Evolutionary conservation across 2,113 vertebrate species (phyloP).

Genomic region (Anoplopoma fimbria): DNA sequence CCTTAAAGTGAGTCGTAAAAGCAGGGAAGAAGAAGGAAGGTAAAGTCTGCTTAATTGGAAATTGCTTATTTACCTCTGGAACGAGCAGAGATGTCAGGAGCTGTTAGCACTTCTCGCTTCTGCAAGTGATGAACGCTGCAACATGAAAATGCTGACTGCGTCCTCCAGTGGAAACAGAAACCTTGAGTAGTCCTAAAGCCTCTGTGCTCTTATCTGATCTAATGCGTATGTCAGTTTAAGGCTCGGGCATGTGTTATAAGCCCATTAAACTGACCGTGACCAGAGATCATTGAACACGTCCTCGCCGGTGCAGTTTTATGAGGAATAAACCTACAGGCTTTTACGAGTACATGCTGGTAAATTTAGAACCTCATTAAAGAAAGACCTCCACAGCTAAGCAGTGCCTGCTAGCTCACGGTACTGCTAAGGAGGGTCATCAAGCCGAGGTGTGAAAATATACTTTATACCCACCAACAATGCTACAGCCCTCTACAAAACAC

Average conservation of each 20-base stretch:
- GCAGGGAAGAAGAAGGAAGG: not conserved
- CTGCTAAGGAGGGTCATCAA: constrained; percentile 11
- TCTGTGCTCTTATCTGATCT: constrained; percentile 6
- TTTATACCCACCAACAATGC: not conserved
- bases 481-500: constrained; percentile 3
- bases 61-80: not conserved
- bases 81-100: not conserved
- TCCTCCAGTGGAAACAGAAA: constrained; percentile 19
- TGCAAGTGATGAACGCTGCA: not conserved
- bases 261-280: constrained; percentile 44
- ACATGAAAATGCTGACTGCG: not conserved
- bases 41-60: not conserved
- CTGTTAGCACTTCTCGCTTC: not conserved
- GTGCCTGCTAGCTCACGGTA: not conserved
- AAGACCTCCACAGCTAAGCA: constrained; percentile 24
- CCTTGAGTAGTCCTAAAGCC: not conserved
- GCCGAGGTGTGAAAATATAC: not conserved
- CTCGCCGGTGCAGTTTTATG: constrained; percentile 52
- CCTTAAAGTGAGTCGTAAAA: not conserved
- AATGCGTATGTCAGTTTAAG: constrained; percentile 21
- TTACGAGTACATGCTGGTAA: constrained; percentile 47
- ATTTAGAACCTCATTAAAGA: constrained; percentile 53
- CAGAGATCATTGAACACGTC: constrained; percentile 48
- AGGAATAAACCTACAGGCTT: constrained; percentile 49
- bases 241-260: constrained; percentile 31